Evolutionary conservation across 2,888 invertebrate species (phyloP).

Genomic region (Serrognathus titanus): DNA sequence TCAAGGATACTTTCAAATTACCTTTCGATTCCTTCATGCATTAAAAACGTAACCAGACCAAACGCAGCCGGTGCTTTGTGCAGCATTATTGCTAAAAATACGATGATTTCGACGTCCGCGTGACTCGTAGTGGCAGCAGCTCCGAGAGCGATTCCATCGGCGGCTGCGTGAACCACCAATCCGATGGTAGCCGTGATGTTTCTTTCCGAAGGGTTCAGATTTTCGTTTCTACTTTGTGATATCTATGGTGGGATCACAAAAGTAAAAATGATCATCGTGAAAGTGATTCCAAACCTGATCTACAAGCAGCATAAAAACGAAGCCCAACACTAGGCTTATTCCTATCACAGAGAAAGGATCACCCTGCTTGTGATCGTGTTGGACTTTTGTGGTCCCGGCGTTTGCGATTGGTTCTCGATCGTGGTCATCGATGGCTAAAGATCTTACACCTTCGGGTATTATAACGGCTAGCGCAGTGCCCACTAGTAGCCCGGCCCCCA

Average conservation of each 20-base stretch:
- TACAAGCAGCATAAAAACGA: constrained; percentile 95
- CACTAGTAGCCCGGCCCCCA: constrained; percentile 95
- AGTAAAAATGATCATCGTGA: background rate
- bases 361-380: constrained; percentile 44
- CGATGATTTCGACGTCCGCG: constrained; percentile 94
- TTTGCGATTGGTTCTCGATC: constrained; percentile 30
- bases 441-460: constrained; percentile 96
- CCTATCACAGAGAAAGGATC: constrained; percentile 84
- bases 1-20: constrained; percentile 31
- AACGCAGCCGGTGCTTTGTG: constrained; percentile 99
- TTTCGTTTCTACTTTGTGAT: constrained; percentile 57
- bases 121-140: constrained; percentile 96
- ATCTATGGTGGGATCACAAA: constrained; percentile 30
- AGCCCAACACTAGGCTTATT: constrained; percentile 88
- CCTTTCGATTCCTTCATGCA: constrained; percentile 92
- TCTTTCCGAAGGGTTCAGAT: constrained; percentile 60
- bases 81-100: constrained; percentile 97
- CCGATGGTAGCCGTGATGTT: constrained; percentile 95
- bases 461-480: constrained; percentile 97
- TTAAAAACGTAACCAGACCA: constrained; percentile 93
- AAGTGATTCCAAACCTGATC: constrained; percentile 63
- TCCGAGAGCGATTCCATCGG: constrained; percentile 97
- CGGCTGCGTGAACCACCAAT: constrained; percentile 96
- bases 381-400: constrained; percentile 31
- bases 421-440: constrained; percentile 51